Percentiles rank a stretch among this genome's conserved stretches.
These are phyloP conservation scores for Diplodus sargus DNA, from an alignment of 2,797 vertebrate species.

Conservation along the genomic window DNA sequence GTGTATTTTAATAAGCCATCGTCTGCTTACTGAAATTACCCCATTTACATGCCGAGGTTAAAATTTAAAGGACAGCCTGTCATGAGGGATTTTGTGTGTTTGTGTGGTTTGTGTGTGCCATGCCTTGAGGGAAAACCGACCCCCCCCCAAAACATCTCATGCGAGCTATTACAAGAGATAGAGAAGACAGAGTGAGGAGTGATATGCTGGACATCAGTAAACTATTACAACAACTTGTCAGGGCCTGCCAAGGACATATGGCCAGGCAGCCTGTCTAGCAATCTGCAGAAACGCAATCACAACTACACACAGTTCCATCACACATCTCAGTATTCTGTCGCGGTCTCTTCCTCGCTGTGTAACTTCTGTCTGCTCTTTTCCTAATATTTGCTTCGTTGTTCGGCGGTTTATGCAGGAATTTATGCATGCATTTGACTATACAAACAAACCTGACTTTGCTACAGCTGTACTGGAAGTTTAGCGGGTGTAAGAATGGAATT, in stretches of 20 bases:
- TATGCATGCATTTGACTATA: conserved; percentile 40
- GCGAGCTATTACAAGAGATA: conserved; percentile 43
- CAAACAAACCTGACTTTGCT: conserved; percentile 36
- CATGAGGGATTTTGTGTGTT: conserved; percentile 19
- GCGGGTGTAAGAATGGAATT: conserved; percentile 20
- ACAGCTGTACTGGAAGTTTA: conserved; percentile 25
- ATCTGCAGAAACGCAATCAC: conserved; percentile 60
- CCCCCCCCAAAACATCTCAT: conserved; percentile 3
- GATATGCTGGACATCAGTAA: conserved; percentile 60
- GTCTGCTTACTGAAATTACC: neutral
- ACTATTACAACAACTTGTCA: conserved; percentile 65
- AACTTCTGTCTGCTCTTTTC: conserved; percentile 44
- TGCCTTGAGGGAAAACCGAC: conserved; percentile 26
- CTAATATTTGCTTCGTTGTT: conserved; percentile 54
- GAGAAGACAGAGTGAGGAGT: conserved; percentile 40
- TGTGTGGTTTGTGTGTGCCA: conserved; percentile 12
- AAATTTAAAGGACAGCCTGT: conserved; percentile 15
- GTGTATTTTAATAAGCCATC: conserved; percentile 8
- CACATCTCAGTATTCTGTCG: conserved; percentile 62
- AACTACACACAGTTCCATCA: conserved; percentile 54
- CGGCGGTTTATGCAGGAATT: conserved; percentile 46
- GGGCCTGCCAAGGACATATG: conserved; percentile 74
- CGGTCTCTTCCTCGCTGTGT: conserved; percentile 42
- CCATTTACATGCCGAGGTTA: conserved; percentile 1
- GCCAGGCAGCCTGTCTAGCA: conserved; percentile 71